A percentile compares a stretch with the other conserved stretches of the same genome.
phyloP scores from a whole-genome alignment of 2,113 vertebrate genomes.

The Eubucco bourcierii region DNA sequence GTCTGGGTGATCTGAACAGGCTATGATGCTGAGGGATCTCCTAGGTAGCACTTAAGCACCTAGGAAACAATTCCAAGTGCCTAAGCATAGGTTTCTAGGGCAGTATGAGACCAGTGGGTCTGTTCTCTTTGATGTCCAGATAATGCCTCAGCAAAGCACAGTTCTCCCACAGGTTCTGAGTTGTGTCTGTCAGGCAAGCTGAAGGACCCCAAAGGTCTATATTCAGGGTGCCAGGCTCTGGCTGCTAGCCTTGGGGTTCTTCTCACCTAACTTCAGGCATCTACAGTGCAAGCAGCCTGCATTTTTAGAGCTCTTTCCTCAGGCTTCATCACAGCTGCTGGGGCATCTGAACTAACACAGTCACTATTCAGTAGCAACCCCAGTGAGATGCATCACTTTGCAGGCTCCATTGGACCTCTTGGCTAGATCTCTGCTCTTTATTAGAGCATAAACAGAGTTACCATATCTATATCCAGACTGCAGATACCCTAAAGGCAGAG shows the following conservation, averaged over 20 bases:
- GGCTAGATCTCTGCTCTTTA: neutral
- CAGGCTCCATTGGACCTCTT: neutral
- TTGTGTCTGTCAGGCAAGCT: neutral
- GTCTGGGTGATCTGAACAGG: neutral
- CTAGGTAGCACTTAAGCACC: neutral
- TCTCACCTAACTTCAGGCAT: neutral
- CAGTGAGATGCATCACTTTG: neutral
- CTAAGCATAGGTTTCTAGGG: neutral
- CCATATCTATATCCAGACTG: neutral
- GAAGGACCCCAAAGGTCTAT: neutral
- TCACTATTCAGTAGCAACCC: neutral
- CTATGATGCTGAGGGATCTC: neutral
- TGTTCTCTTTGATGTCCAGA: neutral
- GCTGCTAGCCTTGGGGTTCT: neutral
- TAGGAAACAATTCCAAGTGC: neutral
- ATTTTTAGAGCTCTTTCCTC: neutral
- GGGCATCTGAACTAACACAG: neutral
- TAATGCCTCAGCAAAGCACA: neutral
- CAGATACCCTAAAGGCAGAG: neutral
- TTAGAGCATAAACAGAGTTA: accelerated
- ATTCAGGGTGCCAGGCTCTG: neutral
- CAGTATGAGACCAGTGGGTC: accelerated
- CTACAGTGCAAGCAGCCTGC: neutral
- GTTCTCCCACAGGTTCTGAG: neutral
- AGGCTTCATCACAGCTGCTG: neutral